phyloP scores from a whole-genome alignment of 2,888 invertebrate genomes.

The Machimus rusticus region DNA sequence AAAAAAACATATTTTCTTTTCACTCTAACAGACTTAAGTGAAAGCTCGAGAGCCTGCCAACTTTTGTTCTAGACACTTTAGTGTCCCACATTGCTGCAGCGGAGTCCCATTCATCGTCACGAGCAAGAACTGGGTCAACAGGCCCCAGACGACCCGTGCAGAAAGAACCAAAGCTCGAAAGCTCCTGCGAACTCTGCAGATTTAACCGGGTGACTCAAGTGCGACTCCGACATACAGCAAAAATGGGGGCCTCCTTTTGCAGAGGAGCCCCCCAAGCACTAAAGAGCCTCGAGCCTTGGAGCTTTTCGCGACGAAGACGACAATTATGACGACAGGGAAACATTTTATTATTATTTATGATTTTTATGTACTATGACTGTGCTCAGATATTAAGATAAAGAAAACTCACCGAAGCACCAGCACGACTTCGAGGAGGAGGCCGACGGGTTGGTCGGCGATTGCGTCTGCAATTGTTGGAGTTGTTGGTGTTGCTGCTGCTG shows the following conservation, averaged over 20 bases:
- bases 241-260: not conserved
- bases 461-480: constrained; percentile 41
- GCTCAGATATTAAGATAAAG: not conserved
- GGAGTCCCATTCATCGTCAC: constrained; percentile 31
- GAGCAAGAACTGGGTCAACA: constrained; percentile 31
- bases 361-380: not conserved
- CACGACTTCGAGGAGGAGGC: constrained; percentile 54
- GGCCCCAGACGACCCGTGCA: constrained; percentile 20
- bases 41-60: constrained; percentile 30
- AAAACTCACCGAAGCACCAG: constrained; percentile 64
- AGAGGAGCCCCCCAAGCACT: not conserved
- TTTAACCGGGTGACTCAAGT: not conserved
- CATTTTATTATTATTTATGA: not conserved
- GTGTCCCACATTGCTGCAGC: constrained; percentile 28
- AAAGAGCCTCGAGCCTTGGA: not conserved
- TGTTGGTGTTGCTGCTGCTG: constrained; percentile 31
- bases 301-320: not conserved
- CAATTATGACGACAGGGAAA: not conserved
- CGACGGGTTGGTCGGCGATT: constrained; percentile 52
- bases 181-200: constrained; percentile 19
- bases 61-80: constrained; percentile 36
- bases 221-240: not conserved
- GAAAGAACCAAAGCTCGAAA: not conserved
- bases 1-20: not conserved
- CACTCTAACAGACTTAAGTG: not conserved